A percentile compares a stretch with the other conserved stretches of the same genome.
Conservation (phyloP, 2,888 invertebrate genomes). For the Thereva unica region DNA sequence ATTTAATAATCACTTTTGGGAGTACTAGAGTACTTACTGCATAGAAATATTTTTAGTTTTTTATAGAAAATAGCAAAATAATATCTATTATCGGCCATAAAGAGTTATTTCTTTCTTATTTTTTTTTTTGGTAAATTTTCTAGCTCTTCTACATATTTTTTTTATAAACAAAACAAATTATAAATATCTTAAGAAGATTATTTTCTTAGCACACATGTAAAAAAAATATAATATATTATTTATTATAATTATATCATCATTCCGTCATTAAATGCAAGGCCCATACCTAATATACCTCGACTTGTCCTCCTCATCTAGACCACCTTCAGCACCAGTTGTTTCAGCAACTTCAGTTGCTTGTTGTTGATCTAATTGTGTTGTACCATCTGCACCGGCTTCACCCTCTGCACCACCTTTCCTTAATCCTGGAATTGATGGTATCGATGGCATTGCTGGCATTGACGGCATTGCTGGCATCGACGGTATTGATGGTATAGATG, state of each 20-base stretch:
- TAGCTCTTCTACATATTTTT: too few species aligned
- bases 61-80: too few species aligned
- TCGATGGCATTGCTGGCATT: slow-evolving; percentile 55
- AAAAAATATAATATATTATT: too few species aligned
- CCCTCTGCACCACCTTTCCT: slow-evolving; percentile 67
- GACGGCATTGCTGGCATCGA: slow-evolving; percentile 58
- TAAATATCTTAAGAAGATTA: too few species aligned
- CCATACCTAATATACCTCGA: slow-evolving; percentile 81
- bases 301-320: slow-evolving; percentile 80
- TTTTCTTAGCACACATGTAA: too few species aligned
- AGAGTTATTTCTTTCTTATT: too few species aligned
- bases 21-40: too few species aligned
- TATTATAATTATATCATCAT: slow-evolving; percentile 48
- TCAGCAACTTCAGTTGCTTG: slow-evolving; percentile 49
- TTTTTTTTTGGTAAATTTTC: too few species aligned
- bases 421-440: slow-evolving; percentile 64
- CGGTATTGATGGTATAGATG: slow-evolving; percentile 59
- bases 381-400: slow-evolving; percentile 58
- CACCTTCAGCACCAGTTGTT: slow-evolving; percentile 46
- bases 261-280: slow-evolving; percentile 61
- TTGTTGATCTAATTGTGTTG: slow-evolving; percentile 59
- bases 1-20: too few species aligned
- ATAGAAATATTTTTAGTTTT: too few species aligned
- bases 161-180: too few species aligned
- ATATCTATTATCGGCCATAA: too few species aligned